phyloP scores from a whole-genome alignment of 2,113 vertebrate species.

The Oryzias celebensis region DNA sequence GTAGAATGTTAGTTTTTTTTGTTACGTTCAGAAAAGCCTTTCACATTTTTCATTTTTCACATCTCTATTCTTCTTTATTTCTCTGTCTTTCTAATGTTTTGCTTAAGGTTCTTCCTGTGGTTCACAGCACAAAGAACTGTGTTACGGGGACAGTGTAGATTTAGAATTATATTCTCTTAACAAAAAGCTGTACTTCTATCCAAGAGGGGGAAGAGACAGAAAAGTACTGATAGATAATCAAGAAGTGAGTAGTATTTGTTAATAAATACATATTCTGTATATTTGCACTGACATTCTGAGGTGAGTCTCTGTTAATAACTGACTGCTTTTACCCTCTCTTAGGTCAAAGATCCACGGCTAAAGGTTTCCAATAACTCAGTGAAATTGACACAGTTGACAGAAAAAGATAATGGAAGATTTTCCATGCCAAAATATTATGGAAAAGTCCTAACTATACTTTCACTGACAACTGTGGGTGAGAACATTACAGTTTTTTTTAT shows the following conservation, averaged over 20 bases:
- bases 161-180: accelerated
- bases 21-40: too few relatives aligned
- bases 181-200: slow-evolving; percentile 26
- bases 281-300: not conserved
- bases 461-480: slow-evolving; percentile 40
- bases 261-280: not conserved
- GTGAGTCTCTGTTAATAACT: not conserved
- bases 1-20: too few relatives aligned
- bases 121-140: not conserved
- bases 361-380: accelerated
- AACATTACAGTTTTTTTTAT: not conserved
- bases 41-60: not conserved
- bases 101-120: slow-evolving; percentile 13
- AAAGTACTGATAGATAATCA: slow-evolving; percentile 3
- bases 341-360: slow-evolving; percentile 43
- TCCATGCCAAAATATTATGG: accelerated
- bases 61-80: not conserved
- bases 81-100: not conserved
- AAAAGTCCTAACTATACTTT: accelerated
- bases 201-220: not conserved
- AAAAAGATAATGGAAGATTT: slow-evolving; percentile 34
- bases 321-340: slow-evolving; percentile 7
- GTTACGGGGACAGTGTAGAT: not conserved
- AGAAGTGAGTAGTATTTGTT: slow-evolving; percentile 20
- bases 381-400: slow-evolving; percentile 16